These are phyloP conservation scores for Acanthopagrus latus DNA, from an alignment of 2,797 vertebrate species.

Conservation along the genomic window DNA sequence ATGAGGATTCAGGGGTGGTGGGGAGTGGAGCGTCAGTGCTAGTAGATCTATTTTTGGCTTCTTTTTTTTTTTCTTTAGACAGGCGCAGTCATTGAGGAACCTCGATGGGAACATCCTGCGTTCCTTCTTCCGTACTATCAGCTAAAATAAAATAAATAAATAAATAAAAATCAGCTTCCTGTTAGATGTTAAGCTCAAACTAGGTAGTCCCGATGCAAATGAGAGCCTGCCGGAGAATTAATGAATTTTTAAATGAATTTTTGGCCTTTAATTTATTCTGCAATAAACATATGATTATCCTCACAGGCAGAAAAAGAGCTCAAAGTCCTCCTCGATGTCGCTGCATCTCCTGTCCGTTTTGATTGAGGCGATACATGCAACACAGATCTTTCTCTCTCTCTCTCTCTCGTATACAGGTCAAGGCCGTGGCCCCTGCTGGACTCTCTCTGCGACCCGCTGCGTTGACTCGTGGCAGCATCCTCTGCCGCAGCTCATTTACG, in stretches of 20 bases:
- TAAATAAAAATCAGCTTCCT: conserved; percentile 2
- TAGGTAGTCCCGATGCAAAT: conserved; percentile 36
- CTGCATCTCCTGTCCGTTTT: conserved; percentile 15
- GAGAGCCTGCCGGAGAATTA: conserved; percentile 8
- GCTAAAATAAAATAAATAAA: neutral
- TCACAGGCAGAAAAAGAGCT: neutral
- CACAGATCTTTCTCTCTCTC: neutral
- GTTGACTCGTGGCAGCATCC: conserved; percentile 71
- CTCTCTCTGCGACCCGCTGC: conserved; percentile 59
- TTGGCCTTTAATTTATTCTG: conserved; percentile 30
- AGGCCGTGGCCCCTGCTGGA: conserved; percentile 56
- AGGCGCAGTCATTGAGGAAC: conserved; percentile 35
- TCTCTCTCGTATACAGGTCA: conserved; percentile 47
- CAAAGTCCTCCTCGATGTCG: neutral
- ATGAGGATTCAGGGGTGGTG: conserved; percentile 50
- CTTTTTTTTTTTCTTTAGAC: conserved; percentile 59
- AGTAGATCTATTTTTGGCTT: conserved; percentile 66
- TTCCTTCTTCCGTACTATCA: conserved; percentile 17
- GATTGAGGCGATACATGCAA: conserved; percentile 2
- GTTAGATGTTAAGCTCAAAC: conserved; percentile 20
- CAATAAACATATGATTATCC: conserved; percentile 20
- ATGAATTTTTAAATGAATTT: conserved; percentile 37
- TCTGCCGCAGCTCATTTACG: conserved; percentile 78
- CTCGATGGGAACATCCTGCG: conserved; percentile 19
- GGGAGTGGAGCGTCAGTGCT: conserved; percentile 17